Conservation (phyloP, 2,113 vertebrate species). For the Ciconia boyciana region DNA sequence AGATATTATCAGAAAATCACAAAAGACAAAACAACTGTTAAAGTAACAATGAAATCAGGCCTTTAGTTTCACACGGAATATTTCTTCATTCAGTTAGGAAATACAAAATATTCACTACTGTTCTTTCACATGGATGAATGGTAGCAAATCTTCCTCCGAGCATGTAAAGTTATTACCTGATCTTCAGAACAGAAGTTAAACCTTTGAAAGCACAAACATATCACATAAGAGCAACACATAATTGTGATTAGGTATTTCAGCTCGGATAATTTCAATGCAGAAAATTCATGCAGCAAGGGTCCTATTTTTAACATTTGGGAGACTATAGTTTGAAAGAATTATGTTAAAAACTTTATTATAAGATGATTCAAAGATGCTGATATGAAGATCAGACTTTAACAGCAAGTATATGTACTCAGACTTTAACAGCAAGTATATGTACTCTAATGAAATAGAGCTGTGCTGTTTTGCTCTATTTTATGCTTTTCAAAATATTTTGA, state of each 20-base stretch:
- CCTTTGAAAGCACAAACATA: neutral
- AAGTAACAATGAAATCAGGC: slow-evolving; percentile 34
- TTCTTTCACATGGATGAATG: slow-evolving; percentile 16
- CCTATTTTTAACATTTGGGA: neutral
- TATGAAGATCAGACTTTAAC: neutral
- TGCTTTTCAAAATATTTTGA: neutral
- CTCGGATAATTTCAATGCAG: neutral
- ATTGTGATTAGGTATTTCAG: neutral
- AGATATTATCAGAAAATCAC: slow-evolving; percentile 21
- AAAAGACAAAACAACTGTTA: slow-evolving; percentile 32
- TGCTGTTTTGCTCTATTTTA: neutral
- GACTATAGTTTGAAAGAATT: neutral
- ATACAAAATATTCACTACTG: slow-evolving; percentile 5
- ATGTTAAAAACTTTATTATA: neutral
- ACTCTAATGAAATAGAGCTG: neutral
- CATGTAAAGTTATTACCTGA: slow-evolving; percentile 1
- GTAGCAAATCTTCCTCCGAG: neutral
- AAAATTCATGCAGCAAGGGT: neutral
- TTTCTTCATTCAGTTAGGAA: slow-evolving; percentile 9
- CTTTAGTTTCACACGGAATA: slow-evolving; percentile 38
- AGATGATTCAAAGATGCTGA: neutral
- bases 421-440: neutral
- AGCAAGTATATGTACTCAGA: neutral
- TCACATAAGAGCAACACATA: neutral
- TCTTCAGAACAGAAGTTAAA: slow-evolving; percentile 1